Evolutionary conservation across 2,113 vertebrate species (phyloP), one percentile per base, ranked within the genome.

Genomic region (Amphilophus citrinellus): DNA sequence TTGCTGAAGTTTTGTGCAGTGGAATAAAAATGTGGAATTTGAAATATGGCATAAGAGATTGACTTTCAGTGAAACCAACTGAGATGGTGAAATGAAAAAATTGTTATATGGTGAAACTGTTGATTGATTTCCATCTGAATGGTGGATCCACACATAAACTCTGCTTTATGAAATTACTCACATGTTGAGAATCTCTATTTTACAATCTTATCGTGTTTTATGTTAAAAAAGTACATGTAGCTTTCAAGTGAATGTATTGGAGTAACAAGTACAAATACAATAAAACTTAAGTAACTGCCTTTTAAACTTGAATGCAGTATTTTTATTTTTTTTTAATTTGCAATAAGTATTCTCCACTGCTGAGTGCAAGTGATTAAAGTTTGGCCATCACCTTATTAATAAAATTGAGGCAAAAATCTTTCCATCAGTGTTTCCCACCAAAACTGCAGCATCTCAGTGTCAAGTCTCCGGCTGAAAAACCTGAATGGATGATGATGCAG

Each of bases 61-160:
- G 66, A 50, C 66, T 50, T 50, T 7, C 50, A 71, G 24, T 11
- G 66, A 50, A 71, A 50, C 66, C 44, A 73, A 3, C 15, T 18
- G 17, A 53, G 44, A 53, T 32, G 47, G 20, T 73, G 24, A 71
- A 32, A 71, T 71, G 17, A 20, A 0, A 0, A 53, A 32, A 53
- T n/a, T 3, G 32, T 47, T 3, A n/a, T 14, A 10, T 0, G 2
- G 47, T 53, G 47, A 6, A 73, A 53, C 66, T 32, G 17, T 73
- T 53, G 53, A 13, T 17, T 50, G 6, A 18, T 50, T 14, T 50
- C 5, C 47, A 50, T 17, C 50, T 53, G 50, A 53, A 18, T 15
- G 13, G 14, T 50, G 47, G 6, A 50, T 4, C 47, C 47, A 15
- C 15, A 17, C 13, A 11, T 2, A 50, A 50, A 17, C 37, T 39